These are phyloP conservation scores for Mayetiola destructor DNA, from an alignment of 2,888 invertebrate species.

Conservation along the genomic window DNA sequence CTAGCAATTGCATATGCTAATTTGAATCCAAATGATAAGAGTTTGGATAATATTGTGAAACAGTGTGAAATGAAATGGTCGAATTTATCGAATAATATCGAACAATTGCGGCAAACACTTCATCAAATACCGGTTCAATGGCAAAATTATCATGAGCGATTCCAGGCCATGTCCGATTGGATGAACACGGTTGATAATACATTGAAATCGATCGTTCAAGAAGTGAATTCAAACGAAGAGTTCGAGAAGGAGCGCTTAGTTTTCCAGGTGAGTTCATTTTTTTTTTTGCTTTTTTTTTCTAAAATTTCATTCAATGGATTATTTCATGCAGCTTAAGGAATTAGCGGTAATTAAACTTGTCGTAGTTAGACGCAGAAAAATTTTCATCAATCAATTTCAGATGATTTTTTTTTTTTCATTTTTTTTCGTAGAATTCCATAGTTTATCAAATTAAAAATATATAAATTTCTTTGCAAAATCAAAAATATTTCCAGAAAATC, in stretches of 20 bases:
- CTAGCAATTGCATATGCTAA: constrained; percentile 54
- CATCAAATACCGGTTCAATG: constrained; percentile 84
- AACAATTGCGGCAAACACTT: constrained; percentile 53
- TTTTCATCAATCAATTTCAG: neutral
- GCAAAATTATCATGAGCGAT: constrained; percentile 70
- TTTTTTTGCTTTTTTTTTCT: neutral
- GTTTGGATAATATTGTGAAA: constrained; percentile 45
- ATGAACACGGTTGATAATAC: constrained; percentile 80
- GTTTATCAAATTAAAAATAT: neutral
- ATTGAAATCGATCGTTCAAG: constrained; percentile 67
- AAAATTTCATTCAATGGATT: constrained; percentile 5
- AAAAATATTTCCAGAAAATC: constrained; percentile 49
- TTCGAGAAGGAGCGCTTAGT: constrained; percentile 79
- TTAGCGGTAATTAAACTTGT: constrained; percentile 33
- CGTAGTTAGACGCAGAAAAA: neutral
- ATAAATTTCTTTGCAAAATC: constrained; percentile 9
- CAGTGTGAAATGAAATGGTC: constrained; percentile 65
- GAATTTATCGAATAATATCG: constrained; percentile 51
- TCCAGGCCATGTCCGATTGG: constrained; percentile 72
- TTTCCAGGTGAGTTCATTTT: constrained; percentile 56
- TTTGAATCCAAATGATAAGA: constrained; percentile 50
- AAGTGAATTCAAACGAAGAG: constrained; percentile 73
- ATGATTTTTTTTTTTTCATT: neutral
- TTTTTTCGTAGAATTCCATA: neutral
- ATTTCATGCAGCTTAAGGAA: constrained; percentile 33